phyloP scores from a whole-genome alignment of 1,140 invertebrate species.

The Papilio aristodemus region DNA sequence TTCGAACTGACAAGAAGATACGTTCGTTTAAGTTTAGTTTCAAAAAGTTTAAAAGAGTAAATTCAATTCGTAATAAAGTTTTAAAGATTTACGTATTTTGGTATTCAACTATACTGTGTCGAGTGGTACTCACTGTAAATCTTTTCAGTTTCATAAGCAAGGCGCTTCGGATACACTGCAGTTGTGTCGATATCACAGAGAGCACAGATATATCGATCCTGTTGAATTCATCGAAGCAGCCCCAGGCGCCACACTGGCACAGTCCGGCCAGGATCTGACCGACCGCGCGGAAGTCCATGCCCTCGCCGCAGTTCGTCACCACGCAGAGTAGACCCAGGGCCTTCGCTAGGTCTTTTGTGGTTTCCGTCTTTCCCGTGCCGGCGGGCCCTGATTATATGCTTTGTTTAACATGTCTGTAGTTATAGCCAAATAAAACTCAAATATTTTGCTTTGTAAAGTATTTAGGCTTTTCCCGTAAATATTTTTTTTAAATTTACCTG shows the following conservation, averaged over 20 bases:
- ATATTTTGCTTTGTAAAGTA: no score
- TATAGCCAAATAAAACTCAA: background rate
- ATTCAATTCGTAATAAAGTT: no score
- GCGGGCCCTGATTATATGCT: slow-evolving; percentile 82
- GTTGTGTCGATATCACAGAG: slow-evolving; percentile 94
- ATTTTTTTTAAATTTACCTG: no score
- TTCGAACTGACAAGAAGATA: slow-evolving; percentile 86
- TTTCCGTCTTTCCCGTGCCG: slow-evolving; percentile 95
- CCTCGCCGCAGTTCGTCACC: slow-evolving; percentile 95
- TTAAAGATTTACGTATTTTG: no score
- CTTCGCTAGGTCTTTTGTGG: slow-evolving; percentile 94
- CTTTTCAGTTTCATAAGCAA: slow-evolving; percentile 86
- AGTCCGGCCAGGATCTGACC: slow-evolving; percentile 92
- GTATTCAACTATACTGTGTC: no score
- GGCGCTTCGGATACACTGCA: slow-evolving; percentile 93
- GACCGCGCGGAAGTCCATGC: slow-evolving; percentile 93
- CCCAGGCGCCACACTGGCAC: slow-evolving; percentile 91
- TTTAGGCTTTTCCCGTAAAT: no score
- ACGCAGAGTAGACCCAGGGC: slow-evolving; percentile 92
- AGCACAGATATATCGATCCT: slow-evolving; percentile 93
- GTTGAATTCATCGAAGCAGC: slow-evolving; percentile 96
- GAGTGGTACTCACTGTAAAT: slow-evolving; percentile 83
- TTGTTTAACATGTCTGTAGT: slow-evolving; percentile 19
- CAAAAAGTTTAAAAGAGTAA: no score
- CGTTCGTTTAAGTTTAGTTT: no score